Conservation (phyloP, 2,113 vertebrate species). For the Dermatemys mawii region DNA sequence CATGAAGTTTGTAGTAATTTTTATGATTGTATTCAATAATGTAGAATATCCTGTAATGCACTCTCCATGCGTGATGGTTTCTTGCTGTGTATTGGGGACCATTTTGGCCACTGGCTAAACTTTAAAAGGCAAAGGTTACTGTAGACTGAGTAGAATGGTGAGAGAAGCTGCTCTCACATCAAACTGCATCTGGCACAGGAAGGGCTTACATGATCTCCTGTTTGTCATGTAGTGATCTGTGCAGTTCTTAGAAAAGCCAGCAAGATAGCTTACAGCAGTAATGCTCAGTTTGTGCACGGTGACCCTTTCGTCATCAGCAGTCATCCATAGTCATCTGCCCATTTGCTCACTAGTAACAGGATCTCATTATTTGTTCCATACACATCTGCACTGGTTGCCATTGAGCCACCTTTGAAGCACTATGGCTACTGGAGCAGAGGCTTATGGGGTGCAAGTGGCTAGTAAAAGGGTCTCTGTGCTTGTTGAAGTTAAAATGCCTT, state of each 20-base stretch:
- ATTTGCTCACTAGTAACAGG: neutral
- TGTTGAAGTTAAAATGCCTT: neutral
- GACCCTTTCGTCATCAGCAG: neutral
- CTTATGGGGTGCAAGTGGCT: neutral
- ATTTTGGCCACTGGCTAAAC: neutral
- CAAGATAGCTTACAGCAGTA: neutral
- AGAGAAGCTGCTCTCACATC: neutral
- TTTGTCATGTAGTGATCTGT: neutral
- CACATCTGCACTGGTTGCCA: neutral
- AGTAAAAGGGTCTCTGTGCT: neutral
- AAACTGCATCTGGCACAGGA: neutral
- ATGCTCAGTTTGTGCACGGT: neutral
- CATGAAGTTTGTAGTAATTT: neutral
- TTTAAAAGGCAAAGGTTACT: neutral
- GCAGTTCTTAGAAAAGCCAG: neutral
- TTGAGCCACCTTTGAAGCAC: neutral
- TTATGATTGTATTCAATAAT: neutral
- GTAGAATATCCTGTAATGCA: neutral
- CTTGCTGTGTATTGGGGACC: neutral
- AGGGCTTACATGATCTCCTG: neutral
- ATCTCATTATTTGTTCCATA: neutral
- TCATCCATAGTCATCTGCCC: neutral
- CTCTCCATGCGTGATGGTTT: neutral
- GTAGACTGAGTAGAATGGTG: neutral
- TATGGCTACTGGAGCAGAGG: neutral